Percentiles rank a stretch among this genome's conserved stretches.
Conservation (phyloP, 2,113 vertebrate species). For the Alligator sinensis region DNA sequence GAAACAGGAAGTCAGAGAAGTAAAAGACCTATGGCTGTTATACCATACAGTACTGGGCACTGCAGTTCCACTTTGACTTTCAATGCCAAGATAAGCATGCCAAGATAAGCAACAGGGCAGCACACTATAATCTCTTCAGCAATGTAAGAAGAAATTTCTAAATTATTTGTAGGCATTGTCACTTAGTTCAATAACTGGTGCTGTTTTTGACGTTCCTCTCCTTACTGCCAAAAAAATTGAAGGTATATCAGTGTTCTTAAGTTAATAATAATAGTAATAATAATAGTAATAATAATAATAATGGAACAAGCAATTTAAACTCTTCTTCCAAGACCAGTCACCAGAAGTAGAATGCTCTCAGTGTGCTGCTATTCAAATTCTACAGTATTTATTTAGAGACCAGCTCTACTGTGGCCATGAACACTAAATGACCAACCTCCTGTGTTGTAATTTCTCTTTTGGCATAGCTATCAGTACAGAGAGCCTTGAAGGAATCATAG, state of each 20-base stretch:
- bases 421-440: not conserved
- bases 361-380: not conserved
- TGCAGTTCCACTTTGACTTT: not conserved
- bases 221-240: not conserved
- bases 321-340: not conserved
- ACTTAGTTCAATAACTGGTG: not conserved
- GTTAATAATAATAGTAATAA: not conserved
- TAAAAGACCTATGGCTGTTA: not conserved
- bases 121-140: not conserved
- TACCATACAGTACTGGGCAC: not conserved
- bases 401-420: rapidly evolving
- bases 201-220: not conserved
- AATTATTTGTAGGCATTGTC: not conserved
- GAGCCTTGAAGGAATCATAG: not conserved
- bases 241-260: not conserved
- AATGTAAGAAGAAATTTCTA: not conserved
- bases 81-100: not conserved
- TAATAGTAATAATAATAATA: not conserved
- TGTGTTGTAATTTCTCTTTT: not conserved
- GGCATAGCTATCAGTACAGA: not conserved
- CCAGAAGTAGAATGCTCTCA: not conserved
- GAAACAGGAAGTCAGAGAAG: not conserved
- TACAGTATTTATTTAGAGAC: not conserved
- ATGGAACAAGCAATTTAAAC: not conserved
- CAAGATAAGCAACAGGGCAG: not conserved